Conservation (phyloP, 1,140 invertebrate species). For the Frieseomelitta varia region DNA sequence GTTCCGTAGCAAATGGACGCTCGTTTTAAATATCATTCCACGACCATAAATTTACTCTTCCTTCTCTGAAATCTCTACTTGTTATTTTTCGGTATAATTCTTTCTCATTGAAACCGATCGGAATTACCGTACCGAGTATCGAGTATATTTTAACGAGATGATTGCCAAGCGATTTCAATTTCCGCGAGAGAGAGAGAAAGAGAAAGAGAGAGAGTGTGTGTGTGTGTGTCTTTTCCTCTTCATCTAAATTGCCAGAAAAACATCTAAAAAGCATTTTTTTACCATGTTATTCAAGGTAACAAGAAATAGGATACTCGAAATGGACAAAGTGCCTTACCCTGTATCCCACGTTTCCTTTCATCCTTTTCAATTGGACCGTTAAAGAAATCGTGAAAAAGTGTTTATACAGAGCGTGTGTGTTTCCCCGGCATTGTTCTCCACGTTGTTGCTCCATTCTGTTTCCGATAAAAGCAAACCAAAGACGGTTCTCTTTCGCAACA, state of each 20-base stretch:
- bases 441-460: background rate
- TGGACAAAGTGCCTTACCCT: slow-evolving; percentile 16
- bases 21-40: background rate
- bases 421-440: background rate
- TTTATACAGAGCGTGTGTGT: background rate
- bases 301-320: slow-evolving; percentile 4
- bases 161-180: background rate
- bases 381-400: background rate
- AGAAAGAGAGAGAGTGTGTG: background rate
- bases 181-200: no score
- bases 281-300: background rate
- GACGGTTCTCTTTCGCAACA: background rate
- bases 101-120: background rate
- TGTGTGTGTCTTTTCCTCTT: no score
- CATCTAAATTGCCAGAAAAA: no score
- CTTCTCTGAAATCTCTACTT: background rate
- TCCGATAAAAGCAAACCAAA: background rate
- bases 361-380: slow-evolving; percentile 6
- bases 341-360: background rate
- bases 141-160: background rate
- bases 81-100: background rate
- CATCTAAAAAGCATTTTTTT: background rate
- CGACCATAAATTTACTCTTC: background rate
- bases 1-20: background rate
- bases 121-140: background rate